Evolutionary conservation across 2,797 vertebrate species (phyloP).

Genomic region (Mormyrus proboscirostris): DNA sequence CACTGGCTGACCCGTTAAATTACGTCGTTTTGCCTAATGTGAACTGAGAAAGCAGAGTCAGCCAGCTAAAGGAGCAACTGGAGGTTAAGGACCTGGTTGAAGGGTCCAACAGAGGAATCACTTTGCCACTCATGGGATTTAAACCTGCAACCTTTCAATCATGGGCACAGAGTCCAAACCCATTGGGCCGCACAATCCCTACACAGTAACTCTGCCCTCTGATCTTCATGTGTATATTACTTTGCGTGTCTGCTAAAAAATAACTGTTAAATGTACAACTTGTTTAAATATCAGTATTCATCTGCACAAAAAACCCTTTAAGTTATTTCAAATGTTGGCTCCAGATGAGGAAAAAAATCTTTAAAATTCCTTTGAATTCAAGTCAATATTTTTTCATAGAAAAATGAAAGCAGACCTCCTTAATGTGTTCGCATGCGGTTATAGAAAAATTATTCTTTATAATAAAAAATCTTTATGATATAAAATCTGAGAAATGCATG

Average conservation of each 20-base stretch:
- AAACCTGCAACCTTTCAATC: neutral
- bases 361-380: neutral
- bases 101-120: neutral
- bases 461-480: neutral
- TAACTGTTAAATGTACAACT: neutral
- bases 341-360: neutral
- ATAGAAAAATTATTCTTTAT: neutral
- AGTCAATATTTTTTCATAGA: neutral
- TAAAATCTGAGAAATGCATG: neutral
- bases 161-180: neutral
- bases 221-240: neutral
- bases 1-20: neutral
- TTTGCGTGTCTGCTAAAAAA: neutral
- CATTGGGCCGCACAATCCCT: neutral
- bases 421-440: neutral
- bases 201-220: neutral
- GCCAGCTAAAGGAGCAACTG: neutral
- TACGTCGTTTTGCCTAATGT: neutral
- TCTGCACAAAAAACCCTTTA: neutral
- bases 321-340: neutral
- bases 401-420: neutral
- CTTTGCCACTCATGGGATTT: neutral
- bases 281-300: neutral
- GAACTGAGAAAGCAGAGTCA: neutral
- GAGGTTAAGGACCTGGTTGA: neutral